phyloP scores from a whole-genome alignment of 1,140 invertebrate species.

The Orussus abietinus region DNA sequence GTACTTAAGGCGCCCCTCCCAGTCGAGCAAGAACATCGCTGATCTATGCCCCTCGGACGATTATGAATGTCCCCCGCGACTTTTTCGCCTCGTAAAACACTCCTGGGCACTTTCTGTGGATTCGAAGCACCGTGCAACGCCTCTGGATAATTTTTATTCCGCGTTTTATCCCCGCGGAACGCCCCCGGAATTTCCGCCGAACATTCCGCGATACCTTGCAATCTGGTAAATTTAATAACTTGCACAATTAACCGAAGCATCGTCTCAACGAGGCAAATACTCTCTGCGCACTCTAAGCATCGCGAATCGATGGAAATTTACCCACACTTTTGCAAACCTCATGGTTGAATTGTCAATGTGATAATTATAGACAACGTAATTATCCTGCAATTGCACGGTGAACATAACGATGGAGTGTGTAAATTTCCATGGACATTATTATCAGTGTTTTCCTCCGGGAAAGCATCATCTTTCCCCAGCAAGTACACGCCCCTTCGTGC shows the following conservation, averaged over 20 bases:
- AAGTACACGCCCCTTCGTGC: neutral
- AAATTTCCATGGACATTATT: neutral
- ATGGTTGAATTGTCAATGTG: too few relatives aligned
- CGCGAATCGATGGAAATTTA: too few relatives aligned
- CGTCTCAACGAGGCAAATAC: too few relatives aligned
- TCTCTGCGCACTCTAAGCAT: too few relatives aligned
- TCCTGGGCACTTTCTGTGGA: neutral
- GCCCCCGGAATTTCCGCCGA: too few relatives aligned
- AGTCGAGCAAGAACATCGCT: constrained; percentile 19
- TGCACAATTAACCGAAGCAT: too few relatives aligned
- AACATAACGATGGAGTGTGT: neutral
- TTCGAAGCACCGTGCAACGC: too few relatives aligned
- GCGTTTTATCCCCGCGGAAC: too few relatives aligned
- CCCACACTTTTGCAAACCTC: too few relatives aligned
- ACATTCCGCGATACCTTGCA: too few relatives aligned
- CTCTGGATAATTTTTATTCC: too few relatives aligned
- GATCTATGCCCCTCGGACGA: constrained; percentile 16
- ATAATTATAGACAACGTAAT: neutral
- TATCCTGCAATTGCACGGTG: constrained; percentile 1
- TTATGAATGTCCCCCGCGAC: constrained; percentile 2
- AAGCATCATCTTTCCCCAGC: neutral
- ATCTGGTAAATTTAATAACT: too few relatives aligned
- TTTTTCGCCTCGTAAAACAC: constrained; percentile 1
- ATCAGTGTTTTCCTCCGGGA: constrained; percentile 3
- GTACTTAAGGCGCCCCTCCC: constrained; percentile 9